phyloP scores from a whole-genome alignment of 2,888 invertebrate species.

The Acleris sparsana region DNA sequence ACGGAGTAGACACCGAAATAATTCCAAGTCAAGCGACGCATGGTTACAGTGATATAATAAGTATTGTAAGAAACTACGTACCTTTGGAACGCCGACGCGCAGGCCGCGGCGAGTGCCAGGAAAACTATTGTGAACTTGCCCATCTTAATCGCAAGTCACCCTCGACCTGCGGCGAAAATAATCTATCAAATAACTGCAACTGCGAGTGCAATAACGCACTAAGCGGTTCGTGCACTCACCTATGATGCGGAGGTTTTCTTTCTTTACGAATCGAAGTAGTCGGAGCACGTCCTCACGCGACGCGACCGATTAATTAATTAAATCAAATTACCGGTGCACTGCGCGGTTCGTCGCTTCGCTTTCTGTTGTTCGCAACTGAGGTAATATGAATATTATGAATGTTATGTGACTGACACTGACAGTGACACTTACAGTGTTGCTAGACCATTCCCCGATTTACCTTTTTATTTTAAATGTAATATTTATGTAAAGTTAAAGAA shows the following conservation, averaged over 20 bases:
- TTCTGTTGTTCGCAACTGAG: not conserved
- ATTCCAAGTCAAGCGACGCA: constrained; percentile 1
- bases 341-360: constrained; percentile 18
- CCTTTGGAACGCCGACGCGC: constrained; percentile 61
- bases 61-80: constrained; percentile 40
- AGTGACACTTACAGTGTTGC: constrained; percentile 25
- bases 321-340: constrained; percentile 28
- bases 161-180: constrained; percentile 20
- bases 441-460: not conserved
- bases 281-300: constrained; percentile 25
- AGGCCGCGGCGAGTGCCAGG: constrained; percentile 56
- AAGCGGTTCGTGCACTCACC: constrained; percentile 7
- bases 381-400: not conserved
- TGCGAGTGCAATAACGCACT: too few species aligned
- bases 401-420: constrained; percentile 18
- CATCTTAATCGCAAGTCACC: constrained; percentile 62
- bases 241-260: constrained; percentile 7
- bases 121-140: constrained; percentile 54
- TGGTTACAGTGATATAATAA: constrained; percentile 10
- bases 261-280: not conserved
- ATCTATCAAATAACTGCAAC: not conserved
- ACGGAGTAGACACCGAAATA: constrained; percentile 6
- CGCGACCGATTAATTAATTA: constrained; percentile 31
- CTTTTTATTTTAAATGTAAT: too few species aligned
- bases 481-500: too few species aligned